Evolutionary conservation across 2,113 vertebrate species (phyloP).

Genomic region (Microcebus jonahi): DNA sequence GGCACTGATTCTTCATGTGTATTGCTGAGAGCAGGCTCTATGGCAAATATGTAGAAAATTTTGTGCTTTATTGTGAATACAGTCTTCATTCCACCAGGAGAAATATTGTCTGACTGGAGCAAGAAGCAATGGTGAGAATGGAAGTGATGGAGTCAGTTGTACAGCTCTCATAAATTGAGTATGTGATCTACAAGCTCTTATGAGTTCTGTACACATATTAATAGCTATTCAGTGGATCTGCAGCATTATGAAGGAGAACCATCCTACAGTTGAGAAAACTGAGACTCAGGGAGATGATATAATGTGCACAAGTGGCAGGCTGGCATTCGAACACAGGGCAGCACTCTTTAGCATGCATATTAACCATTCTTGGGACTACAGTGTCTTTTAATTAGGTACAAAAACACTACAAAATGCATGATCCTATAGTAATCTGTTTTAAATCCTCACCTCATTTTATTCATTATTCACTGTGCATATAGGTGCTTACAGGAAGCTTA

Average conservation of each 20-base stretch:
- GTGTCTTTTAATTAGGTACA: neutral
- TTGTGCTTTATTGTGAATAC: neutral
- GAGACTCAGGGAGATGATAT: neutral
- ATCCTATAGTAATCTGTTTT: neutral
- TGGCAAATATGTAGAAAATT: neutral
- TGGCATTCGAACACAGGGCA: neutral
- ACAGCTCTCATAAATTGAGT: neutral
- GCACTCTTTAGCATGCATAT: neutral
- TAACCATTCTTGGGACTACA: neutral
- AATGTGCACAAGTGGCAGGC: neutral
- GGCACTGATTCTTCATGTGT: neutral
- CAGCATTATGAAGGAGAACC: neutral
- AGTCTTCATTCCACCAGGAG: neutral
- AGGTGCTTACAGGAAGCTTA: neutral
- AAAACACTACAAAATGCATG: neutral
- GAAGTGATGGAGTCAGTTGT: neutral
- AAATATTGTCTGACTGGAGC: neutral
- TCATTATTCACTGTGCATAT: neutral
- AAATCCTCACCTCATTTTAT: neutral
- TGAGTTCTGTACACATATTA: accelerated
- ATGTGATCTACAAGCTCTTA: neutral
- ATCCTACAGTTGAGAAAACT: neutral
- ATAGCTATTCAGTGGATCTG: neutral
- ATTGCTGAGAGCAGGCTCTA: neutral
- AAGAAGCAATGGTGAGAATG: neutral